A percentile compares a stretch with the other conserved stretches of the same genome.
Evolutionary conservation across 2,888 invertebrate genomes (phyloP).

Genomic region (Phytoseiulus persimilis): DNA sequence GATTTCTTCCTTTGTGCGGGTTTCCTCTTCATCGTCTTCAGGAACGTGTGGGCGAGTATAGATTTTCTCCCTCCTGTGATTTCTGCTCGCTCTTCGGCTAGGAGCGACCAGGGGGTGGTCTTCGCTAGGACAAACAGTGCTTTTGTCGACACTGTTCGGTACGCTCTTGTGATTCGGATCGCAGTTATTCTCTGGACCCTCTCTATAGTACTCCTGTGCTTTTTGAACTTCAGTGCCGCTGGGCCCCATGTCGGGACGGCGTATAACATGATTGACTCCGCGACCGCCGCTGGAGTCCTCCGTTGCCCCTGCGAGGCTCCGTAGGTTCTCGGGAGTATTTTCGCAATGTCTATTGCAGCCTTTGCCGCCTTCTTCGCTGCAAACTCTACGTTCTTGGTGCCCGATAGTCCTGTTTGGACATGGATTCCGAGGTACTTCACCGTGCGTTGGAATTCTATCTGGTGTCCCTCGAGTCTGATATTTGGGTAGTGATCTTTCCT

Average conservation of each 20-base stretch:
- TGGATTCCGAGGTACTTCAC: not conserved
- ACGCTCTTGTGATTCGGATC: not conserved
- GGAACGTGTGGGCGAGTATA: not conserved
- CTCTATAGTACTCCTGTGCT: not conserved
- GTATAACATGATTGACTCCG: not conserved
- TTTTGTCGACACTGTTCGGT: not conserved
- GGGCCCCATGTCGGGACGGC: not conserved
- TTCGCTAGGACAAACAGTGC: not conserved
- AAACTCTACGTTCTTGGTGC: not conserved
- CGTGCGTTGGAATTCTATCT: not conserved
- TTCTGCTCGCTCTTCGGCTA: not conserved
- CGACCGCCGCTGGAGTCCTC: not conserved
- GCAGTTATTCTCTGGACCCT: not conserved
- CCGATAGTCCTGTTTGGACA: not conserved
- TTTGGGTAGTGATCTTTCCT: not conserved
- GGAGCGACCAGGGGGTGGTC: not conserved
- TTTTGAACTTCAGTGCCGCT: not conserved
- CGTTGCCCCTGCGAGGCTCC: not conserved
- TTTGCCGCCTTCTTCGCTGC: not conserved
- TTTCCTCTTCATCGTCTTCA: not conserved
- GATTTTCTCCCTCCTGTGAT: not conserved
- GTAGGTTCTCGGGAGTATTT: not conserved
- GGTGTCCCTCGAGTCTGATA: not conserved
- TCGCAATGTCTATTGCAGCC: not conserved
- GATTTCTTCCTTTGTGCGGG: not conserved